Conservation (phyloP, 2,797 vertebrate species). For the Coranthus polyacanthus region DNA sequence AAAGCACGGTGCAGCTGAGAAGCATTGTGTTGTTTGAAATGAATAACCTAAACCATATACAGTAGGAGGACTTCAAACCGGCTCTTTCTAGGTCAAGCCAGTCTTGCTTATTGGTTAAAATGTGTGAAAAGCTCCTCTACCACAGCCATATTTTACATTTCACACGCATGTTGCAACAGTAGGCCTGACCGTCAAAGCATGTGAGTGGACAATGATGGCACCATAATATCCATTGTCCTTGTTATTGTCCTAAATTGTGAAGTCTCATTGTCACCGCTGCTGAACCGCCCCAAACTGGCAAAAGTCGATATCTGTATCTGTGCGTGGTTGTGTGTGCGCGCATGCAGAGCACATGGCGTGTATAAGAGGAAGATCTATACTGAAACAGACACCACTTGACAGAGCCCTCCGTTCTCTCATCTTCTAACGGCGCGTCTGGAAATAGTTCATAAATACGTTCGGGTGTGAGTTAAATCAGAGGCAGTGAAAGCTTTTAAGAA, state of each 20-base stretch:
- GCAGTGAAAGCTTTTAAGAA: conserved; percentile 50
- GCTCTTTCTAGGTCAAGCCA: neutral
- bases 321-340: conserved; percentile 11
- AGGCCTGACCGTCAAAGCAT: conserved; percentile 16
- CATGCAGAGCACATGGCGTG: conserved; percentile 9
- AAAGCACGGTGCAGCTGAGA: neutral
- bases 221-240: conserved; percentile 35
- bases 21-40: neutral
- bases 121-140: neutral
- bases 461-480: conserved; percentile 22
- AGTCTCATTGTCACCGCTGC: conserved; percentile 43
- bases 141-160: neutral
- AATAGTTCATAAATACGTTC: conserved; percentile 47
- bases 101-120: neutral
- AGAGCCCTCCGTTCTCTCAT: conserved; percentile 45
- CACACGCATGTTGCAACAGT: conserved; percentile 18
- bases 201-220: conserved; percentile 46
- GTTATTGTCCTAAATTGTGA: conserved; percentile 48
- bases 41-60: neutral
- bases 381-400: conserved; percentile 42
- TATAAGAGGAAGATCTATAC: conserved; percentile 16
- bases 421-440: conserved; percentile 28
- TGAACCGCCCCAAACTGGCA: conserved; percentile 47
- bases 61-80: neutral
- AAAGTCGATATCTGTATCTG: conserved; percentile 42